A percentile compares a stretch with the other conserved stretches of the same genome.
Evolutionary conservation across 2,113 vertebrate genomes (phyloP).

Genomic region (Myanophis thanlyinensis): DNA sequence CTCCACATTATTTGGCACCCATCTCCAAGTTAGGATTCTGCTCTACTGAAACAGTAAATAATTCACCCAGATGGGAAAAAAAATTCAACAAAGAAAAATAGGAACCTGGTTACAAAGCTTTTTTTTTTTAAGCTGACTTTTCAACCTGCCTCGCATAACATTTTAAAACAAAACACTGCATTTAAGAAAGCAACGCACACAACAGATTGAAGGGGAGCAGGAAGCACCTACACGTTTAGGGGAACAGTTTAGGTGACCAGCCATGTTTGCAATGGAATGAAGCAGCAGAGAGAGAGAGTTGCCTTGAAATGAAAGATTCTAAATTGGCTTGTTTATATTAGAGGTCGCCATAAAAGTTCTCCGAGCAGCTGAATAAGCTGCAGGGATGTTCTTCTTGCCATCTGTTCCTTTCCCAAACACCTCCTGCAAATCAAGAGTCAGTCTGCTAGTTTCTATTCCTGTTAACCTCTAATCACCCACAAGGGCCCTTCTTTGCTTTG

Average conservation of each 20-base stretch:
- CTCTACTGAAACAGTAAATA: slow-evolving; percentile 23
- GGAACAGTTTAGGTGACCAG: slow-evolving; percentile 50
- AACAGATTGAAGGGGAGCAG: not conserved
- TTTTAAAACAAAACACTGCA: not conserved
- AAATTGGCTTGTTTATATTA: slow-evolving; percentile 69
- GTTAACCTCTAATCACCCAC: slow-evolving; percentile 88
- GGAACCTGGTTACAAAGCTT: slow-evolving; percentile 26
- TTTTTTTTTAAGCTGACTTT: not conserved
- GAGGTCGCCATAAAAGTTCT: slow-evolving; percentile 73
- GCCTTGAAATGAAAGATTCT: slow-evolving; percentile 61
- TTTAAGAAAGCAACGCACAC: not conserved
- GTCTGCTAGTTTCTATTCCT: slow-evolving; percentile 77
- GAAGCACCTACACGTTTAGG: slow-evolving; percentile 38
- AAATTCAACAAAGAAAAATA: not conserved
- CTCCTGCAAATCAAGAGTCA: slow-evolving; percentile 79
- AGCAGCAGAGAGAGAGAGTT: slow-evolving; percentile 40
- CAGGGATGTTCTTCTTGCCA: slow-evolving; percentile 79
- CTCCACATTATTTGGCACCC: not conserved
- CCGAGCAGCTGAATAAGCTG: slow-evolving; percentile 79
- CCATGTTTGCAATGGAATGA: slow-evolving; percentile 27
- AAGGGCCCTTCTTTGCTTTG: slow-evolving; percentile 65
- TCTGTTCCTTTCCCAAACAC: slow-evolving; percentile 86
- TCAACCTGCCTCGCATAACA: not conserved
- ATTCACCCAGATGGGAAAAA: fast-evolving
- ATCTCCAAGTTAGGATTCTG: slow-evolving; percentile 25